Evolutionary conservation across 2,113 vertebrate genomes (phyloP).

Genomic region (Sinocyclocheilus anophthalmus): DNA sequence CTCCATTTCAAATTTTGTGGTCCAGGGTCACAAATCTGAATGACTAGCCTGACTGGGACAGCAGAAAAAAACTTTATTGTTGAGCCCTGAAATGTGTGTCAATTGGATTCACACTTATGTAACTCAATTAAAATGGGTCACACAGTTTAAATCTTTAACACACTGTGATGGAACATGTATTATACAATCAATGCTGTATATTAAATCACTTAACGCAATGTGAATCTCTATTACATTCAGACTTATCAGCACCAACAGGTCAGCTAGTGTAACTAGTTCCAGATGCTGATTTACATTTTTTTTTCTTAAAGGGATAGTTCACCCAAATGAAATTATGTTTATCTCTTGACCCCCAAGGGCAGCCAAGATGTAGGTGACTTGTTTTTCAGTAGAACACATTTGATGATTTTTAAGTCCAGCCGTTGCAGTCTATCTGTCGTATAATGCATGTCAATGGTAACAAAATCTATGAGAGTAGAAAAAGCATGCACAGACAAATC

Average conservation of each 20-base stretch:
- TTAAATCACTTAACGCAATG: not conserved
- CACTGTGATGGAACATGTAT: not conserved
- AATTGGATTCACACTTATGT: not conserved
- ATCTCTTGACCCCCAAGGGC: too few relatives aligned
- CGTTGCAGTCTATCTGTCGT: too few relatives aligned
- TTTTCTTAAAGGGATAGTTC: too few relatives aligned
- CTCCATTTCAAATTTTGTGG: too few relatives aligned
- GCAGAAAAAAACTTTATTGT: slow-evolving; percentile 12
- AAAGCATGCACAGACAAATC: too few relatives aligned
- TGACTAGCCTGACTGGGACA: not conserved
- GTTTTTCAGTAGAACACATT: too few relatives aligned
- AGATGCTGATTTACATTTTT: not conserved
- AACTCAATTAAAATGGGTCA: not conserved
- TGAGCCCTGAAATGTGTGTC: not conserved
- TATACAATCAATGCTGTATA: not conserved
- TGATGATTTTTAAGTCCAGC: too few relatives aligned
- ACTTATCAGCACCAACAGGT: not conserved
- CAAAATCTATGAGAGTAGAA: too few relatives aligned
- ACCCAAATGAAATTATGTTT: too few relatives aligned
- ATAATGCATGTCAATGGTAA: too few relatives aligned
- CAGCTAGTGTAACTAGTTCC: not conserved
- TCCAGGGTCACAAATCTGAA: not conserved
- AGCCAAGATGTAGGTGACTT: too few relatives aligned
- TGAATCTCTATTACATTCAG: not conserved
- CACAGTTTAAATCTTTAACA: not conserved